phyloP scores from a whole-genome alignment of 2,888 invertebrate species.

The Acronicta alni region DNA sequence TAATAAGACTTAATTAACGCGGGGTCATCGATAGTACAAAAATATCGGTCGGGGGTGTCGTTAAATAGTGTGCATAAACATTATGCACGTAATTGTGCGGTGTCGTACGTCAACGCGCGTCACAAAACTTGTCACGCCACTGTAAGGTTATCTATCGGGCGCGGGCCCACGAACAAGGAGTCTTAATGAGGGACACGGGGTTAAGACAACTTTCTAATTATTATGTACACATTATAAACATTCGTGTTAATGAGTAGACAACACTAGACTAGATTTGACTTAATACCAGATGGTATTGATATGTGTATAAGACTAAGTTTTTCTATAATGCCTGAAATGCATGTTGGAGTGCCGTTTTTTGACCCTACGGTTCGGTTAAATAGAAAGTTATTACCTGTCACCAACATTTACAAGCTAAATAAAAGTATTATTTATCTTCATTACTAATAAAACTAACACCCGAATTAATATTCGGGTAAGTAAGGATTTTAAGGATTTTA shows the following conservation, averaged over 20 bases:
- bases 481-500: too few relatives aligned
- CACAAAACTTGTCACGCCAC: slow-evolving; percentile 75
- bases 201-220: slow-evolving; percentile 75
- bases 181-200: slow-evolving; percentile 68
- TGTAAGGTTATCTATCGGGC: slow-evolving; percentile 71
- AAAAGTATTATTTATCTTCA: too few relatives aligned
- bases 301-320: too few relatives aligned
- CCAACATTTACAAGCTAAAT: too few relatives aligned
- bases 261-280: slow-evolving; percentile 13
- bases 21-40: slow-evolving; percentile 40
- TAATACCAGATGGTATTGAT: slow-evolving; percentile 3
- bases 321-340: too few relatives aligned
- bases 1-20: slow-evolving; percentile 39
- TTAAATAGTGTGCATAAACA: slow-evolving; percentile 40
- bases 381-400: too few relatives aligned
- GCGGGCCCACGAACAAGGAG: slow-evolving; percentile 61
- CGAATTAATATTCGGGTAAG: too few relatives aligned
- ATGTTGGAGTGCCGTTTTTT: too few relatives aligned
- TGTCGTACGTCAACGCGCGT: slow-evolving; percentile 63
- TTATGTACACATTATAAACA: slow-evolving; percentile 35
- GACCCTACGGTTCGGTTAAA: too few relatives aligned
- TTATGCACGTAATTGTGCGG: slow-evolving; percentile 58
- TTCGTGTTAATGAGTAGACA: slow-evolving; percentile 27
- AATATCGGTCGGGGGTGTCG: slow-evolving; percentile 36
- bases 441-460: too few relatives aligned